These are phyloP conservation scores for Fulica atra DNA, from an alignment of 2,113 vertebrate species.

Conservation along the genomic window DNA sequence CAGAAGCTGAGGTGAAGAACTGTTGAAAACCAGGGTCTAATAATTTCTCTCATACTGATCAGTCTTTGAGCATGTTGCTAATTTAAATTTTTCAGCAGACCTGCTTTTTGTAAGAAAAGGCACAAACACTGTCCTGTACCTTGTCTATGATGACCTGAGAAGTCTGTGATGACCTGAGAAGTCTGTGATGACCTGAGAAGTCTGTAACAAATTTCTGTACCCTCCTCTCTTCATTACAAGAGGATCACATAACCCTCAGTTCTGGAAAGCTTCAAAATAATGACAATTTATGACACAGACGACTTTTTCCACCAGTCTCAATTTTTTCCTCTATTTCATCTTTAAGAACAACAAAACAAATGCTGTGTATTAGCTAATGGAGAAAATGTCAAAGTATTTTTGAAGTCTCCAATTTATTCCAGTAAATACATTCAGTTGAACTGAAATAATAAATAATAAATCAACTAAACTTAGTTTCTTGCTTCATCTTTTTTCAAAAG, in stretches of 20 bases:
- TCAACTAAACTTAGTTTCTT: conserved; percentile 59
- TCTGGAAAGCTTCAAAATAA: not conserved
- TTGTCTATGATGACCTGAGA: not conserved
- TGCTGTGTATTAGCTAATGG: conserved; percentile 28
- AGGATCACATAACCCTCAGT: not conserved
- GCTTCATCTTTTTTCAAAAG: conserved; percentile 73
- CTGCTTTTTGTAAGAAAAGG: not conserved
- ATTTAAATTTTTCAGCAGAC: not conserved
- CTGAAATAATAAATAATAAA: conserved; percentile 69
- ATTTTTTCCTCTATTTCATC: not conserved
- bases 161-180: not conserved
- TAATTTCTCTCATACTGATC: not conserved
- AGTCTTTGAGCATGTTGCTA: not conserved
- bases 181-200: not conserved
- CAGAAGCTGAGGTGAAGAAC: not conserved
- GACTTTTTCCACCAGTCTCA: not conserved
- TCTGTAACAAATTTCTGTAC: not conserved
- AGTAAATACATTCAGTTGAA: conserved; percentile 43
- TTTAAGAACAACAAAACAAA: conserved; percentile 4
- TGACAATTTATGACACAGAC: not conserved
- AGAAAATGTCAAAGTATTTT: conserved; percentile 49
- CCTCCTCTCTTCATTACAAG: not conserved
- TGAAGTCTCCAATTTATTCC: conserved; percentile 61
- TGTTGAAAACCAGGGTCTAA: not conserved
- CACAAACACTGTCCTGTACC: not conserved